These are phyloP conservation scores for Perognathus longimembris DNA, from an alignment of 2,113 vertebrate genomes.

Conservation along the genomic window DNA sequence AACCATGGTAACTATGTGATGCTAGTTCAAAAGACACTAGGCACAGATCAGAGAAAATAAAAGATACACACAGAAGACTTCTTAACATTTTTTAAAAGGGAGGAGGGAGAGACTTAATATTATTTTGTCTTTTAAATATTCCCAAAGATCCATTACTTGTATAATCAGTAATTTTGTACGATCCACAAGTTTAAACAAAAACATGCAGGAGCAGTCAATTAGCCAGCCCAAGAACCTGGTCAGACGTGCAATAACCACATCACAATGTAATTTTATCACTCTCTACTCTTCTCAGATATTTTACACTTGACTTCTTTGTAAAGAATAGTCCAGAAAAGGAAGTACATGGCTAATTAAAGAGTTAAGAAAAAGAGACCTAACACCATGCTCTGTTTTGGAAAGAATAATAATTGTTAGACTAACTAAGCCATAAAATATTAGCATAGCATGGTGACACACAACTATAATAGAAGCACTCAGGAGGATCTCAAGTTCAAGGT, in stretches of 20 bases:
- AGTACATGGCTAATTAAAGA: background rate
- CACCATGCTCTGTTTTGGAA: background rate
- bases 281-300: background rate
- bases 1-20: background rate
- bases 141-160: slow-evolving; percentile 3
- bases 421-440: slow-evolving; percentile 36
- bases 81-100: background rate
- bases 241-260: background rate
- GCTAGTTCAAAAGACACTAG: slow-evolving; percentile 39
- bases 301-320: background rate
- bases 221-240: background rate
- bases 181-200: background rate
- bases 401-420: background rate
- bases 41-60: background rate
- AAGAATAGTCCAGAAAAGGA: background rate
- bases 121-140: slow-evolving; percentile 23
- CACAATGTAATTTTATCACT: background rate
- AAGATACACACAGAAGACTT: background rate
- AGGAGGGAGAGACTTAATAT: background rate
- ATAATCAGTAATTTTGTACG: background rate
- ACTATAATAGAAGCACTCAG: background rate
- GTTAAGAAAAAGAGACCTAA: slow-evolving; percentile 1
- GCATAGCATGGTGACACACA: too few species aligned
- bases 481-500: background rate
- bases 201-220: background rate